Evolutionary conservation across 2,888 invertebrate species (phyloP), one percentile per base, ranked within the genome.

Genomic region (Neoscelio sp.): DNA sequence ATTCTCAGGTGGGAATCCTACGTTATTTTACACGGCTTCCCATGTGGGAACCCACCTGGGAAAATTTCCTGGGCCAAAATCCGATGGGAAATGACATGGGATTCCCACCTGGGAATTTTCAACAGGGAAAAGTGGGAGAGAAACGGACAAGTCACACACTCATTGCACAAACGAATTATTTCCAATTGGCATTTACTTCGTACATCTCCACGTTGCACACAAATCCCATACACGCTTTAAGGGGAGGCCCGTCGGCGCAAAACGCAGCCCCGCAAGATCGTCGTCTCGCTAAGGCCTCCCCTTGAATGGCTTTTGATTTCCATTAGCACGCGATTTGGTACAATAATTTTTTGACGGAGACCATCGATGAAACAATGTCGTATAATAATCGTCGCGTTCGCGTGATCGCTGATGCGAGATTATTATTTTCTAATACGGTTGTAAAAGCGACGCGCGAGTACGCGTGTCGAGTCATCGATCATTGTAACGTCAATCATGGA

Each of bases 381-480:
- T n/a, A n/a, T n/a, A 64, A 62, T 46, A 46, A 52, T 44, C 20
- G 38, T 38, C 38, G 38, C 38, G 44, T 76, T 70, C 28, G 76
- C 68, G 76, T 76, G 76, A 64, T 50, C 68, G 64, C 20, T 56
- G 64, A 73, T 75, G 76, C 58, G 76, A 73, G 73, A 76, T 77
- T 76, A 74, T 80, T 76, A 65, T 78, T 78, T 78, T 71, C 65
- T 52, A 77, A 71, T 67, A 65, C 20, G 78, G 71, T 80, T 77
- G 71, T 77, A 77, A 76, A 7, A 46, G 80, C 33, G 80, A 44
- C 50, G 80, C 62, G 76, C 48, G 64, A 35, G 64, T 42, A 35
- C 54, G n/a, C 18, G 38, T 6, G 4, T 42, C 70, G 40, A 20
- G 44, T 56, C 68, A 68, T 28, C 62, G 67, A 50, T 64, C 50